phyloP scores from a whole-genome alignment of 2,113 vertebrate species.

The Petaurus breviceps region DNA sequence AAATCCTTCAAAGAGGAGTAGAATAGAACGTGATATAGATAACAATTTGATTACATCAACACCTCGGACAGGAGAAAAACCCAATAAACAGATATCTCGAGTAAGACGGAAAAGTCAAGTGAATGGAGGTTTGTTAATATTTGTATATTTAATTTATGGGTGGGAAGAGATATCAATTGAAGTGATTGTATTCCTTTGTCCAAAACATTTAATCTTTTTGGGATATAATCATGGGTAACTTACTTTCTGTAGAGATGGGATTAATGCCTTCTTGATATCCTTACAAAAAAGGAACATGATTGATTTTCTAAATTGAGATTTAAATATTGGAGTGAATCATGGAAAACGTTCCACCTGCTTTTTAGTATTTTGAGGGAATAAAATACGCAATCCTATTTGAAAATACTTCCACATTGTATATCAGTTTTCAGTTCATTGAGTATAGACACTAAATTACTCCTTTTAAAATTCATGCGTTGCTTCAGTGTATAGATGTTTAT shows the following conservation, averaged over 20 bases:
- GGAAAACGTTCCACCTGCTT: not conserved
- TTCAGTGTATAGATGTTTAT: too few species aligned
- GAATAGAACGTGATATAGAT: constrained; percentile 92
- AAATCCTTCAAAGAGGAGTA: constrained; percentile 92
- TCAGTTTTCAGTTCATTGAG: not conserved
- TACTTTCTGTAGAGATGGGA: not conserved
- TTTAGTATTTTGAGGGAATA: not conserved
- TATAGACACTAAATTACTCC: not conserved
- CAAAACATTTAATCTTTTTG: constrained; percentile 6
- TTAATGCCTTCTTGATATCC: not conserved
- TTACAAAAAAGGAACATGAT: not conserved
- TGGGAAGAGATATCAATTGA: constrained; percentile 37
- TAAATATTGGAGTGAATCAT: not conserved
- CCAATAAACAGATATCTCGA: constrained; percentile 88
- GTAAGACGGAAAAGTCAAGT: constrained; percentile 91
- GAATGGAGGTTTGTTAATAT: constrained; percentile 90
- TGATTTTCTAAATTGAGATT: not conserved
- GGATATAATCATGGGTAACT: not conserved
- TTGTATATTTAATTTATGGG: constrained; percentile 23
- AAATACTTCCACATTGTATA: not conserved
- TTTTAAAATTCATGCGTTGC: not conserved
- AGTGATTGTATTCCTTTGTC: constrained; percentile 31
- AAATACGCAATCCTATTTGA: not conserved
- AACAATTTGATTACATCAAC: constrained; percentile 96
- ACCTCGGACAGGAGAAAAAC: constrained; percentile 87